A percentile compares a stretch with the other conserved stretches of the same genome.
These are phyloP conservation scores for Acrossocheilus fasciatus DNA, from an alignment of 2,797 vertebrate genomes.

Conservation along the genomic window DNA sequence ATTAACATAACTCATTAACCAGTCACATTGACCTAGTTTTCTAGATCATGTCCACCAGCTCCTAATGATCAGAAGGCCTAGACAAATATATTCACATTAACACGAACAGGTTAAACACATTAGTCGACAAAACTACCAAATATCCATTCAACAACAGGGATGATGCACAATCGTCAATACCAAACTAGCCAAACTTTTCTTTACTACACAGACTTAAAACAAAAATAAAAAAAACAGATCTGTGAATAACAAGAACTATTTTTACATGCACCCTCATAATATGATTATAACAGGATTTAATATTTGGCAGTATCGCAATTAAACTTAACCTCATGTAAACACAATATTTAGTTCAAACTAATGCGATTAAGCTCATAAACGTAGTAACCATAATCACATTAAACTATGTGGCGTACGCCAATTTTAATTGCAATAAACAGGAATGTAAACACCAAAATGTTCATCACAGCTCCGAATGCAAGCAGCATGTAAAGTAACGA, in stretches of 20 bases:
- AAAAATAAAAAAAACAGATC: not conserved
- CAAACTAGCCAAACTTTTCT: no score
- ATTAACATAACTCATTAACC: slow-evolving; percentile 52
- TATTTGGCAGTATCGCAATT: not conserved
- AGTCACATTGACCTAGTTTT: slow-evolving; percentile 39
- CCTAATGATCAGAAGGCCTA: slow-evolving; percentile 45
- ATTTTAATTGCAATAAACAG: not conserved
- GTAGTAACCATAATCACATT: not conserved
- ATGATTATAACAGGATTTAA: not conserved
- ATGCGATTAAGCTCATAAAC: not conserved
- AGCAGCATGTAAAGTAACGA: not conserved
- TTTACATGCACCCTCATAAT: not conserved
- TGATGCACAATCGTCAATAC: no score
- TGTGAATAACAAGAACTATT: not conserved
- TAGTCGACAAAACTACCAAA: not conserved
- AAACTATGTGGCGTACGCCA: not conserved
- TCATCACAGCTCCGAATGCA: not conserved
- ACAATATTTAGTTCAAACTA: not conserved
- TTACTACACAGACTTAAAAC: no score
- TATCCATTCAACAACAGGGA: not conserved
- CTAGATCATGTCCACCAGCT: slow-evolving; percentile 47
- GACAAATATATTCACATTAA: slow-evolving; percentile 18
- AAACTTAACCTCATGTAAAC: not conserved
- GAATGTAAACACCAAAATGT: not conserved
- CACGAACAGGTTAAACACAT: not conserved